phyloP scores from a whole-genome alignment of 1,140 invertebrate species.

The Samia ricini region DNA sequence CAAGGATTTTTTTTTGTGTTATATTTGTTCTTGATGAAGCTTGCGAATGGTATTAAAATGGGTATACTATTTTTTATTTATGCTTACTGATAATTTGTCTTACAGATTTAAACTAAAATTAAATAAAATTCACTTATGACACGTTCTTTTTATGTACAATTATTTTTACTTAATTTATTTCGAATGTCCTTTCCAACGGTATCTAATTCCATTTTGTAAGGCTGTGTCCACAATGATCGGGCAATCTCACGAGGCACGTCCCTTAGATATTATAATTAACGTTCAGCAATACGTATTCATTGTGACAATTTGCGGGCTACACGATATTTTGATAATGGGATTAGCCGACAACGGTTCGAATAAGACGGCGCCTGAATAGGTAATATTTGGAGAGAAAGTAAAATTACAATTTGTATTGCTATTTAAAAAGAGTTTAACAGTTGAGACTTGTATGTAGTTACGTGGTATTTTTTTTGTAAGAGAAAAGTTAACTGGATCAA shows the following conservation, averaged over 20 bases:
- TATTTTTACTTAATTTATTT: not conserved
- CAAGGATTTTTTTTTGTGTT: no score
- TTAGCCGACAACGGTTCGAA: not conserved
- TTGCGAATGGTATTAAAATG: no score
- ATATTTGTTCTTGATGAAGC: no score
- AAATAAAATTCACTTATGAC: no score
- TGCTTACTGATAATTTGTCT: no score
- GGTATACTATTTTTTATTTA: no score
- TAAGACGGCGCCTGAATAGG: slow-evolving; percentile 12
- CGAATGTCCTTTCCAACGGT: not conserved
- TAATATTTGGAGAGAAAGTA: slow-evolving; percentile 10
- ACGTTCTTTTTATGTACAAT: no score
- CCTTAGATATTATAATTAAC: slow-evolving; percentile 38
- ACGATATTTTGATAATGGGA: slow-evolving; percentile 33
- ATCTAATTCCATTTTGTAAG: slow-evolving; percentile 3
- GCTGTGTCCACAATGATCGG: slow-evolving; percentile 22
- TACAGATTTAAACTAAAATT: no score
- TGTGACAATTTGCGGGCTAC: slow-evolving; percentile 32
- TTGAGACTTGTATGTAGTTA: no score
- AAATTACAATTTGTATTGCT: not conserved
- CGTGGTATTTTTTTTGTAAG: no score
- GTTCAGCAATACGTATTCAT: slow-evolving; percentile 37
- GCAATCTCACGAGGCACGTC: slow-evolving; percentile 27
- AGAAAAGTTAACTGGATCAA: no score
- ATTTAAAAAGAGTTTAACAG: no score